Evolutionary conservation across 2,113 vertebrate species (phyloP).

Genomic region (Deroptyus accipitrinus): DNA sequence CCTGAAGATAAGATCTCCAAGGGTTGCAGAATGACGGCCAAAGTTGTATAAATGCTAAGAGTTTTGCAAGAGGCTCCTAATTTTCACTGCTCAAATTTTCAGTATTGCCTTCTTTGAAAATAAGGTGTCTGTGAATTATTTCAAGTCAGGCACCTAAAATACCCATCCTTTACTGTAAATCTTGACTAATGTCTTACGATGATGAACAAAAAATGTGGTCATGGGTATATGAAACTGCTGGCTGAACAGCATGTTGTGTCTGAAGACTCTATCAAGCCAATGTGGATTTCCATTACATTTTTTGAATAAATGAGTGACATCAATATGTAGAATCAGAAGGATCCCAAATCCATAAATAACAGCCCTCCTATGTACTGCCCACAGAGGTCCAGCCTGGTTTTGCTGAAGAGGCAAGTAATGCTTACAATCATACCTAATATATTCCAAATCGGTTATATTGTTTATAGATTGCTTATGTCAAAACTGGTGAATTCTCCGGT

Average conservation of each 20-base stretch:
- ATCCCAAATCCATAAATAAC: neutral
- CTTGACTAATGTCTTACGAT: neutral
- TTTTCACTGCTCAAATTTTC: neutral
- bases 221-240: neutral
- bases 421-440: conserved; percentile 36
- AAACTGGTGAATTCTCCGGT: conserved; percentile 54
- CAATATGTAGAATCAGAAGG: neutral
- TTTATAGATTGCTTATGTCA: conserved; percentile 75
- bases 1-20: neutral
- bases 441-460: conserved; percentile 62
- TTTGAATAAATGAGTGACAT: neutral
- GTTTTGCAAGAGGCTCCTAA: neutral
- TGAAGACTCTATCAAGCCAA: neutral
- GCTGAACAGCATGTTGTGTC: neutral
- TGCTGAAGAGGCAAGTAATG: conserved; percentile 31
- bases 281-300: neutral
- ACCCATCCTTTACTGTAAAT: neutral
- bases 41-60: neutral
- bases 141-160: neutral
- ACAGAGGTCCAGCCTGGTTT: neutral
- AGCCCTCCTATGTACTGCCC: neutral
- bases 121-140: neutral
- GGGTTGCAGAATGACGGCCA: neutral
- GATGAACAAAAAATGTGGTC: neutral
- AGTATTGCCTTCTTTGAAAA: neutral